Evolutionary conservation across 2,113 vertebrate genomes (phyloP).

Genomic region (Austrofundulus limnaeus): DNA sequence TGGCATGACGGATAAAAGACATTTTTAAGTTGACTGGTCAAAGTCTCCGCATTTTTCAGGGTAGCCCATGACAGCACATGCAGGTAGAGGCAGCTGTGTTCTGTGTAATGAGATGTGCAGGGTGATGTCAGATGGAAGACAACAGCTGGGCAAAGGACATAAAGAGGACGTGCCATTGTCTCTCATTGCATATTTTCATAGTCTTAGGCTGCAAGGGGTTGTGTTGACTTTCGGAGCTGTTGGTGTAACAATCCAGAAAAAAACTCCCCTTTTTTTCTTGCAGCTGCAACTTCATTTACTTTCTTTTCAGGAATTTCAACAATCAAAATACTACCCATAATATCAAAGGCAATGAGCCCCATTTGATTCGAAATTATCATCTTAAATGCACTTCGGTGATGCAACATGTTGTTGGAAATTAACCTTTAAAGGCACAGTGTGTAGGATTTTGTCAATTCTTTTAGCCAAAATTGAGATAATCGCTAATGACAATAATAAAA

Average conservation of each 20-base stretch:
- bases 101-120: constrained; percentile 12
- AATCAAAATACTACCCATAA: constrained; percentile 18
- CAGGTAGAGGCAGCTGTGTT: constrained; percentile 1
- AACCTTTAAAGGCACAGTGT: too few species aligned
- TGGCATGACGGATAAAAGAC: constrained; percentile 5
- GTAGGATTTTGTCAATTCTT: too few species aligned
- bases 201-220: constrained; percentile 18
- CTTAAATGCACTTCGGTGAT: constrained; percentile 6
- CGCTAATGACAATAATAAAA: too few species aligned
- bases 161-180: constrained; percentile 11
- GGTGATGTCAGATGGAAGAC: constrained; percentile 17
- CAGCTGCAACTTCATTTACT: constrained; percentile 14
- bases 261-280: not conserved
- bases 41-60: not conserved
- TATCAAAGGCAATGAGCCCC: not conserved
- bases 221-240: constrained; percentile 33
- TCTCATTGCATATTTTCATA: constrained; percentile 15
- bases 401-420: constrained; percentile 23
- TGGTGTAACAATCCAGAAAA: not conserved
- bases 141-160: constrained; percentile 45
- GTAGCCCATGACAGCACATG: not conserved
- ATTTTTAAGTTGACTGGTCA: constrained; percentile 38
- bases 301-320: constrained; percentile 18
- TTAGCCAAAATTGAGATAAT: too few species aligned
- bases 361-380: constrained; percentile 1